Conservation (phyloP, 2,113 vertebrate genomes). For the Hypanus sabinus region DNA sequence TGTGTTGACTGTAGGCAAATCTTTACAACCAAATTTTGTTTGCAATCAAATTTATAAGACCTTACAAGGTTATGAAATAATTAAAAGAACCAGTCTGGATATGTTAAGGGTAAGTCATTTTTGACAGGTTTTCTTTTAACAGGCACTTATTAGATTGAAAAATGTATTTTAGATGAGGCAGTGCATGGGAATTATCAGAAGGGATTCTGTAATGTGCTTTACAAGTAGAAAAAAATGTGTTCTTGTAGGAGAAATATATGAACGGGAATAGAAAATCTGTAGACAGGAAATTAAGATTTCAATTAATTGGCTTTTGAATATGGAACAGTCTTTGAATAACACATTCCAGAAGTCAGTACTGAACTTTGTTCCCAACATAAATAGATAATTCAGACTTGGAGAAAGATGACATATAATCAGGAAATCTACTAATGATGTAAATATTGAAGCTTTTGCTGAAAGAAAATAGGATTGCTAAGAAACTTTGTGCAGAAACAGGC, state of each 20-base stretch:
- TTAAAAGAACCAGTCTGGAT: neutral
- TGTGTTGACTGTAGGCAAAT: no score
- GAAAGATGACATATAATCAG: neutral
- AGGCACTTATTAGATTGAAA: neutral
- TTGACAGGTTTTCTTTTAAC: no score
- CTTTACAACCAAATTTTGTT: no score
- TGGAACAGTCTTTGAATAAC: neutral
- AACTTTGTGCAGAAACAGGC: no score
- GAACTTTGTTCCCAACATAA: neutral
- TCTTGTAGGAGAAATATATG: no score
- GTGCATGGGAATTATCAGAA: neutral
- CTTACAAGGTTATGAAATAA: neutral
- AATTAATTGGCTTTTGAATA: no score
- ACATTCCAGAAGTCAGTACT: neutral
- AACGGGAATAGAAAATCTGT: no score
- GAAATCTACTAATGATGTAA: neutral
- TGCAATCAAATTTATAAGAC: no score
- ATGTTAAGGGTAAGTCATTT: neutral
- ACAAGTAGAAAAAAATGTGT: no score
- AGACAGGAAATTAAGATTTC: no score
- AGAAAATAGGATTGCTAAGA: neutral
- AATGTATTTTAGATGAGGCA: neutral
- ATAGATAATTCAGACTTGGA: neutral
- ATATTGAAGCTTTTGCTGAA: neutral
- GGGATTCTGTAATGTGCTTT: no score